A percentile compares a stretch with the other conserved stretches of the same genome.
These are phyloP conservation scores for Drosophila subsilvestris DNA, from an alignment of 2,888 invertebrate genomes.

Conservation along the genomic window DNA sequence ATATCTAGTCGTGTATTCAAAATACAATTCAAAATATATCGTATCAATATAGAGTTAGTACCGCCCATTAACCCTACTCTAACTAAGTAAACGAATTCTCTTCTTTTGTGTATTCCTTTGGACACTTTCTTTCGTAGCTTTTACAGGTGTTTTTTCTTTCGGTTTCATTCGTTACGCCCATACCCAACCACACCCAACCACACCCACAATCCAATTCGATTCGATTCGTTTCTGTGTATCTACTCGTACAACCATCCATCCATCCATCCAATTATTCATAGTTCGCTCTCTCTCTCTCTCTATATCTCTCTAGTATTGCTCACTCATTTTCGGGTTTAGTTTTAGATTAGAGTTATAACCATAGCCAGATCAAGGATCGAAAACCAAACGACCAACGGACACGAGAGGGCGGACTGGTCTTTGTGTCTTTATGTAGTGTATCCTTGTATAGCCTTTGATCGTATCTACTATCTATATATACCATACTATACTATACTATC, in stretches of 20 bases:
- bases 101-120: conserved; percentile 52
- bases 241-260: conserved; percentile 7
- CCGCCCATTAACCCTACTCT: conserved; percentile 29
- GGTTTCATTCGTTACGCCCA: conserved; percentile 14
- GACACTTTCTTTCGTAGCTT: conserved; percentile 71
- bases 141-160: conserved; percentile 78
- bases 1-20: not conserved
- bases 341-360: conserved; percentile 8
- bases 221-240: conserved; percentile 35
- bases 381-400: conserved; percentile 5
- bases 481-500: too few species aligned
- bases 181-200: conserved; percentile 10
- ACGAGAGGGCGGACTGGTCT: conserved; percentile 5
- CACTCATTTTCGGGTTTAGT: conserved; percentile 27
- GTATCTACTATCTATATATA: conserved; percentile 15
- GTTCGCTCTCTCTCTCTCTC: not conserved
- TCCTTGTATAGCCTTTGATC: not conserved
- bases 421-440: conserved; percentile 7
- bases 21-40: too few species aligned
- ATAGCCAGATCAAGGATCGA: not conserved
- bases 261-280: not conserved
- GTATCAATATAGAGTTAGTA: too few species aligned
- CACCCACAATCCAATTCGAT: conserved; percentile 24
- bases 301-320: conserved; percentile 17
- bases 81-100: conserved; percentile 48